Evolutionary conservation across 2,888 invertebrate species (phyloP).

Genomic region (Brenthis hecate): DNA sequence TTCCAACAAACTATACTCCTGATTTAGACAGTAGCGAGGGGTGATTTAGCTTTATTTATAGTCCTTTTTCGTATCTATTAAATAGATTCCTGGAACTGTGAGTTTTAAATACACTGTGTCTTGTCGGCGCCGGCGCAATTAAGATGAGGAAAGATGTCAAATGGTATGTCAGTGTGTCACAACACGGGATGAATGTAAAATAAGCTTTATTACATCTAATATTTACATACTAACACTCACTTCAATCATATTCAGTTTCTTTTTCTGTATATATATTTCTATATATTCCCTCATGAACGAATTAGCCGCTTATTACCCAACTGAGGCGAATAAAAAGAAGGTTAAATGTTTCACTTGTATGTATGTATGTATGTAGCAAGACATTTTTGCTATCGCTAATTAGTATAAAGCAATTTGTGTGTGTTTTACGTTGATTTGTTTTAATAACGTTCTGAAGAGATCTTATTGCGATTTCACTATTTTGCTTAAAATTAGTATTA

Average conservation of each 20-base stretch:
- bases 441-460: too few relatives aligned
- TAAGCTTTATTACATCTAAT: conserved; percentile 20
- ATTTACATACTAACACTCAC: conserved; percentile 1
- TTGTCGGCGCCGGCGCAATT: conserved; percentile 46
- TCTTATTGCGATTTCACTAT: too few relatives aligned
- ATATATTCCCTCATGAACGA: too few relatives aligned
- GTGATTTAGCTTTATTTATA: conserved; percentile 30
- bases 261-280: background rate
- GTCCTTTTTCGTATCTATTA: conserved; percentile 40
- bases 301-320: too few relatives aligned
- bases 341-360: too few relatives aligned
- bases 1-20: background rate
- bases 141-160: conserved; percentile 41
- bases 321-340: too few relatives aligned
- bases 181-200: conserved; percentile 16
- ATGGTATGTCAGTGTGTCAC: conserved; percentile 38
- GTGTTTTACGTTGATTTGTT: too few relatives aligned
- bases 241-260: background rate
- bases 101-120: conserved; percentile 36
- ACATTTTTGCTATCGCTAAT: too few relatives aligned
- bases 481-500: too few relatives aligned
- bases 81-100: conserved; percentile 40
- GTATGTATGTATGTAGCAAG: too few relatives aligned
- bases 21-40: background rate
- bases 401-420: too few relatives aligned